Conservation (phyloP, 2,888 invertebrate genomes). For the Euzetes globulus region DNA sequence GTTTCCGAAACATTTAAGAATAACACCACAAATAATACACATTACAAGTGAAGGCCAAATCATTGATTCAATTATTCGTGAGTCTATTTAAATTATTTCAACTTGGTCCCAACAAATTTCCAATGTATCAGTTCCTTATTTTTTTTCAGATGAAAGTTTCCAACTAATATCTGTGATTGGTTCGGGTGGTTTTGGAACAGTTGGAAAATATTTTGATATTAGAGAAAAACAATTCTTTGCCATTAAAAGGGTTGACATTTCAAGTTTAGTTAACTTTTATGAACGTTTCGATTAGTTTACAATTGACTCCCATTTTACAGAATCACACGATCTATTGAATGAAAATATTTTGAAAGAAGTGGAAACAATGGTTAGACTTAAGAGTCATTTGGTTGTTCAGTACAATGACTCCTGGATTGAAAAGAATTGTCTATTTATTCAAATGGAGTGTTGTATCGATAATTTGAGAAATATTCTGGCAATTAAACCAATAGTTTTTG, state of each 20-base stretch:
- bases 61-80: too few relatives aligned
- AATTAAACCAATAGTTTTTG: neutral
- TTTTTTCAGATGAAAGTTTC: neutral
- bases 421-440: neutral
- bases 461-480: neutral
- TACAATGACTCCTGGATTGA: neutral
- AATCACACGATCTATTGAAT: neutral
- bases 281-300: neutral
- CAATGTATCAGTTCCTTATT: neutral
- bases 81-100: too few relatives aligned
- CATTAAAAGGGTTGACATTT: neutral
- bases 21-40: too few relatives aligned
- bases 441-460: neutral
- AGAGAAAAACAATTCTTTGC: neutral
- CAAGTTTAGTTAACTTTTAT: too few relatives aligned
- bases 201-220: neutral
- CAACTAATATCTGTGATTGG: neutral
- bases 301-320: neutral
- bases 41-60: too few relatives aligned
- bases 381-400: neutral
- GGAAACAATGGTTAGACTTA: neutral
- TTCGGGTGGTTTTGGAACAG: neutral
- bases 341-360: neutral
- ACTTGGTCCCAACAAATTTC: neutral
- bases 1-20: too few relatives aligned